phyloP scores from a whole-genome alignment of 1,140 invertebrate genomes.

The Phocides pigmalion region DNA sequence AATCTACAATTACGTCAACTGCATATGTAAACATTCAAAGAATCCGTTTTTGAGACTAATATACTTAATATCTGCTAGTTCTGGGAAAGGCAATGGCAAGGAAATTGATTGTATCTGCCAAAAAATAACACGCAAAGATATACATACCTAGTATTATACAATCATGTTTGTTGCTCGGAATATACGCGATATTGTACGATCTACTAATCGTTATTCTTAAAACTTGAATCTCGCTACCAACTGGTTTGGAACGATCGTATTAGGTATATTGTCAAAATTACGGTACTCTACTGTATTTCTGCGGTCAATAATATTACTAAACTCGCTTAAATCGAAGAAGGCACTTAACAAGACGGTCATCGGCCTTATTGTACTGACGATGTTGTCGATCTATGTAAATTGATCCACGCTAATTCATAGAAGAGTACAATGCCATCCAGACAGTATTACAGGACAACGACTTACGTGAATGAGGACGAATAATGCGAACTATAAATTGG shows the following conservation, averaged over 20 bases:
- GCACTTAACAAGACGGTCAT: constrained; percentile 60
- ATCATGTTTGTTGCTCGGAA: not conserved
- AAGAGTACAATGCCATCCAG: constrained; percentile 52
- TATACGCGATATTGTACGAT: not conserved
- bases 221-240: constrained; percentile 1
- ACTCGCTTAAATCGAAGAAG: constrained; percentile 43
- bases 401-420: constrained; percentile 57
- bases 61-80: not conserved
- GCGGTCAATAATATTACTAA: constrained; percentile 48
- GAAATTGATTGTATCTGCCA: constrained; percentile 20
- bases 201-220: constrained; percentile 2
- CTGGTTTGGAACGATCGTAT: constrained; percentile 1
- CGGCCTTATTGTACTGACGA: constrained; percentile 53
- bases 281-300: constrained; percentile 32
- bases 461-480: not conserved
- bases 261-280: constrained; percentile 18
- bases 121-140: not conserved
- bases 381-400: constrained; percentile 60
- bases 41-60: constrained; percentile 8
- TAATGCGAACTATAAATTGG: not conserved
- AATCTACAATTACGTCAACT: constrained; percentile 26
- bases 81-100: constrained; percentile 24
- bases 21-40: constrained; percentile 22
- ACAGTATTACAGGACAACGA: constrained; percentile 29
- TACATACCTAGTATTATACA: no score